Conservation (phyloP, 2,888 invertebrate species). For the Chouioia cunea region DNA sequence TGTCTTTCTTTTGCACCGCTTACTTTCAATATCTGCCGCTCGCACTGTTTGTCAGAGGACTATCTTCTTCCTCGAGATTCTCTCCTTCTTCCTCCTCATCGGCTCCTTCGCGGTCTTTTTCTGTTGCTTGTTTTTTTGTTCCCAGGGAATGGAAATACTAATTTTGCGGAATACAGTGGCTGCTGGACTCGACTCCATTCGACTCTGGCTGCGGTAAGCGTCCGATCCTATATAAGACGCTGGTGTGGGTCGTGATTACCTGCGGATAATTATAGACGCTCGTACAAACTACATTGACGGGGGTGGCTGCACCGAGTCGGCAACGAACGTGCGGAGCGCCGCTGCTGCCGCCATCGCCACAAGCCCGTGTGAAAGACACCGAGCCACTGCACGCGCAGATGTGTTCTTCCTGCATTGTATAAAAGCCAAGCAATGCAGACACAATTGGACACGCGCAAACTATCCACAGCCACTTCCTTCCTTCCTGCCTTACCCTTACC, state of each 20-base stretch:
- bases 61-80: conserved; percentile 26
- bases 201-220: conserved; percentile 63
- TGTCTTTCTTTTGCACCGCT: conserved; percentile 6
- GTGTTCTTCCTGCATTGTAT: too few species aligned
- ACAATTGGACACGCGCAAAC: too few species aligned
- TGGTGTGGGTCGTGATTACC: conserved; percentile 67
- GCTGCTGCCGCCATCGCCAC: neutral
- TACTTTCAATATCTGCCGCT: conserved; percentile 42
- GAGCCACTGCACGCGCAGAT: neutral
- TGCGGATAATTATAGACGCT: conserved; percentile 67
- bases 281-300: conserved; percentile 41
- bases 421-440: too few species aligned
- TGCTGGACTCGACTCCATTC: conserved; percentile 45
- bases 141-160: conserved; percentile 67
- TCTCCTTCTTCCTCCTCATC: conserved; percentile 29
- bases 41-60: neutral
- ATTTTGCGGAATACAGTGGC: conserved; percentile 69
- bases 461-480: too few species aligned
- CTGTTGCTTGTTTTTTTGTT: conserved; percentile 53
- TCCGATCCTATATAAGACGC: conserved; percentile 56
- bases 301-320: conserved; percentile 36
- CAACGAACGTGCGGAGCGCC: conserved; percentile 33
- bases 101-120: conserved; percentile 14
- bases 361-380: conserved; percentile 31
- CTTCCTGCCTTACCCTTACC: too few species aligned